Conservation (phyloP, 2,113 vertebrate species). For the Chinchilla lanigera region DNA sequence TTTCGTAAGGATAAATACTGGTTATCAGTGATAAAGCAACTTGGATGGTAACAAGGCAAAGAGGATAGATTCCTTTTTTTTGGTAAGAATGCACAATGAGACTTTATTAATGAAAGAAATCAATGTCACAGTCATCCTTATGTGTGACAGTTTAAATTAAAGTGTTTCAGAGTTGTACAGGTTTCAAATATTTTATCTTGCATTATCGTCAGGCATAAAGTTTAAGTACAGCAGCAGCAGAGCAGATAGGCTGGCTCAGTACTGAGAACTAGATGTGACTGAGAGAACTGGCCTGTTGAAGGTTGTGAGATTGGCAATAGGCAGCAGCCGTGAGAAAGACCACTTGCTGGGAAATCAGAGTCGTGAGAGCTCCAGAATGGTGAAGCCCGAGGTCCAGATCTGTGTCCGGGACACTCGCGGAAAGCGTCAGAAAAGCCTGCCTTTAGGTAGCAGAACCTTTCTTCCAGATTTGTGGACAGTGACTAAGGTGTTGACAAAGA, state of each 20-base stretch:
- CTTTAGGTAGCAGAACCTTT: background rate
- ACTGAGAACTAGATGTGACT: background rate
- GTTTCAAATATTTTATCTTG: background rate
- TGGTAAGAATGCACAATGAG: background rate
- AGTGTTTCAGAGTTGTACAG: background rate
- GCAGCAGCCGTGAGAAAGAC: background rate
- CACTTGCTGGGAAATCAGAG: background rate
- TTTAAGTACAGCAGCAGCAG: background rate
- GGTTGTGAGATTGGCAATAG: background rate
- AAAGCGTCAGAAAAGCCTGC: background rate
- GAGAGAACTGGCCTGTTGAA: background rate
- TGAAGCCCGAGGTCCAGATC: background rate
- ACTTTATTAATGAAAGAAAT: background rate
- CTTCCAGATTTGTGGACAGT: background rate
- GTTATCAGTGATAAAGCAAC: background rate
- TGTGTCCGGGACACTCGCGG: background rate
- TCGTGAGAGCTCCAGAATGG: background rate
- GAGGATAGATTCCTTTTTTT: background rate
- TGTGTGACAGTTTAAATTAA: conserved; percentile 9
- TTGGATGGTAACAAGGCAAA: background rate
- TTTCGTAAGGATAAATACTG: background rate
- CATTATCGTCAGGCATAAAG: background rate
- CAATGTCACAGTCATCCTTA: background rate
- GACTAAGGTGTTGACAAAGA: background rate
- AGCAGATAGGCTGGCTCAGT: background rate